Evolutionary conservation across 37 sponge, comb jelly and placozoan genomes (phyloP), one percentile per base, ranked within the genome.

Genomic region (Ianthella basta): DNA sequence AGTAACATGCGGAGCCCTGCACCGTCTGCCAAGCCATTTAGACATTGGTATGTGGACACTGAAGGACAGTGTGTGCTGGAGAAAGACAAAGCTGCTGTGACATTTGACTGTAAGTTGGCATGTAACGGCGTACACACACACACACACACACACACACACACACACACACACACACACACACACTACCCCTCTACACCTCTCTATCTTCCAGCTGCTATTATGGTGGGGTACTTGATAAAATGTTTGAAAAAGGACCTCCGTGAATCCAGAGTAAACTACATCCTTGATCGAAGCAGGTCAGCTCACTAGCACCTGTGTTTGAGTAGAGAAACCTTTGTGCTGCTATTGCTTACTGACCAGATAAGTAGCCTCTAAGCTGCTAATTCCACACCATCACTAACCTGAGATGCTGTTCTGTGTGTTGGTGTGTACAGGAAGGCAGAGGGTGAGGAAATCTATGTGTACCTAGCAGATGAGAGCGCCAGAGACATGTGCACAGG

Each of bases 1-100:
- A 12, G 10, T 61, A 12, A n/a, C n/a, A n/a, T n/a, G n/a, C n/a
- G n/a, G n/a, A n/a, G 24, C 13, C 64, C 24, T 6, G 24, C 13
- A 5, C 13, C 10, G 24, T 10, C 24, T 61, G 5, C 13, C 64
- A n/a, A 61, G 64, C n/a, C 72, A 1, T 69, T 79, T 35, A 0
- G 20, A 35, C 87, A 87, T 72, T 85, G 88, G 84, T 91, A 91
- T 66, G 82, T 91, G 41, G 78, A 80, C 41, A 19, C 55, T 32
- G 80, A 84, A 20, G 91, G 82, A 32, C 84, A 80, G 4, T 63
- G 60, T 37, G 91, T 91, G 37, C 21, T 20, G 15, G 60, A 61
- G 27, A 91, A 91, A 40, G 88, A 91, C 85, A 61, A 87, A 72
- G 91, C 91, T 37, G 85, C 81, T 30, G 85, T 87, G 24, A 84